phyloP scores from a whole-genome alignment of 1,140 invertebrate genomes.

The Megathymus violae region DNA sequence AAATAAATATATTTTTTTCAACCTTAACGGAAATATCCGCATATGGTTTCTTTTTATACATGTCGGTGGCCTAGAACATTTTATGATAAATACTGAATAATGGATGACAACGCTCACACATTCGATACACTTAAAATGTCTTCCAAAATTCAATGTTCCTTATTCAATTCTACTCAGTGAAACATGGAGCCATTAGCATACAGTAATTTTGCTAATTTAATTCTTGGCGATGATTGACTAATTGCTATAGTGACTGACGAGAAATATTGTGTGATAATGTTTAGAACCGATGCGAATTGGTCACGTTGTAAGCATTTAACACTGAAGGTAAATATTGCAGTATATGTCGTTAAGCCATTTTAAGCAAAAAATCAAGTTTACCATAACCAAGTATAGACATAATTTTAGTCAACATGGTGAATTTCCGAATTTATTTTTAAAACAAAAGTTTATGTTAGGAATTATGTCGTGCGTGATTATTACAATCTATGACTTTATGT shows the following conservation, averaged over 20 bases:
- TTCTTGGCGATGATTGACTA: conserved; percentile 15
- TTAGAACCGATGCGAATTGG: conserved; percentile 7
- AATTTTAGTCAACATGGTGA: conserved; percentile 4
- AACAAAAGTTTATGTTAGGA: not conserved
- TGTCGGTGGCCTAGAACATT: no score
- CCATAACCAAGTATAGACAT: conserved; percentile 1
- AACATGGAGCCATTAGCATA: conserved; percentile 1
- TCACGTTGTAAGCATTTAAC: conserved; percentile 17
- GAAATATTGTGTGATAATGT: conserved; percentile 18
- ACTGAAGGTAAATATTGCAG: conserved; percentile 8
- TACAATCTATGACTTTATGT: not conserved
- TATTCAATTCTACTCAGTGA: not conserved
- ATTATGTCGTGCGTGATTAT: not conserved
- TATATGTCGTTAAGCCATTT: not conserved
- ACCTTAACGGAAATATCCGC: no score
- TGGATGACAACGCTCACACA: no score
- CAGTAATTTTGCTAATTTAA: conserved; percentile 17
- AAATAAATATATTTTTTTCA: no score
- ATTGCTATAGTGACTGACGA: conserved; percentile 9
- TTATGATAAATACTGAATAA: no score
- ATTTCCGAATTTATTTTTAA: conserved; percentile 22
- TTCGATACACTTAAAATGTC: no score
- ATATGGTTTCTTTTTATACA: no score
- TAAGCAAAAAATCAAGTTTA: not conserved
- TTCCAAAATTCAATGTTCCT: no score